phyloP scores from a whole-genome alignment of 2,888 invertebrate species.

The Dioctria rufipes region DNA sequence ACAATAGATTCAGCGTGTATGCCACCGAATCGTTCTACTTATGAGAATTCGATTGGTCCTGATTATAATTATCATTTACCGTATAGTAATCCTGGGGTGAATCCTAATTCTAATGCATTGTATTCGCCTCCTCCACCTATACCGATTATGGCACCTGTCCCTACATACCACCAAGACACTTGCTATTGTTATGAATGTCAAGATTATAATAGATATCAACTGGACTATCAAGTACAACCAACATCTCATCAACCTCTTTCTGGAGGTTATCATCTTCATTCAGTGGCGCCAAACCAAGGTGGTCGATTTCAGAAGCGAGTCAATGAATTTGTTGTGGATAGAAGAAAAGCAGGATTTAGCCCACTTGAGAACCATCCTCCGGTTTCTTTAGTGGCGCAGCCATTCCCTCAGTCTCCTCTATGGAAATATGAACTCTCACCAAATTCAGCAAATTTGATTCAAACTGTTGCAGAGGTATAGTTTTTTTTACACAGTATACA shows the following conservation, averaged over 20 bases:
- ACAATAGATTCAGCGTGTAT: conserved; percentile 55
- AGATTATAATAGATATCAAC: conserved; percentile 65
- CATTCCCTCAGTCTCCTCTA: conserved; percentile 56
- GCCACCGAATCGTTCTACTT: conserved; percentile 63
- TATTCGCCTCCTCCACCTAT: conserved; percentile 61
- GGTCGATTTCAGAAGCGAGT: conserved; percentile 69
- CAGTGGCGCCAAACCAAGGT: conserved; percentile 62
- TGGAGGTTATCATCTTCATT: conserved; percentile 51
- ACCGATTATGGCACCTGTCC: conserved; percentile 62
- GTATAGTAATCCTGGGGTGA: conserved; percentile 54
- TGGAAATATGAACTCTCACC: conserved; percentile 62
- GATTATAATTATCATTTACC: conserved; percentile 57
- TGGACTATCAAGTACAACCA: conserved; percentile 59
- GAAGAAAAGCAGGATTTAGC: conserved; percentile 68
- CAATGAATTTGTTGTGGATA: conserved; percentile 68
- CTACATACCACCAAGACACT: conserved; percentile 68
- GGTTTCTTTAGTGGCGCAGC: conserved; percentile 15
- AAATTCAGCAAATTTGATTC: conserved; percentile 53
- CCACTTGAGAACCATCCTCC: conserved; percentile 66
- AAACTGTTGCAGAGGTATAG: conserved; percentile 54
- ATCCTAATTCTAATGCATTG: conserved; percentile 56
- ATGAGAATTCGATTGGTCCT: conserved; percentile 39
- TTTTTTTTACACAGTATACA: background rate
- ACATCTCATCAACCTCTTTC: conserved; percentile 62
- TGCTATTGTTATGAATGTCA: conserved; percentile 71